Base-by-base conservation (phyloP, 2,797 vertebrate genomes). In the Darevskia mixta region DNA sequence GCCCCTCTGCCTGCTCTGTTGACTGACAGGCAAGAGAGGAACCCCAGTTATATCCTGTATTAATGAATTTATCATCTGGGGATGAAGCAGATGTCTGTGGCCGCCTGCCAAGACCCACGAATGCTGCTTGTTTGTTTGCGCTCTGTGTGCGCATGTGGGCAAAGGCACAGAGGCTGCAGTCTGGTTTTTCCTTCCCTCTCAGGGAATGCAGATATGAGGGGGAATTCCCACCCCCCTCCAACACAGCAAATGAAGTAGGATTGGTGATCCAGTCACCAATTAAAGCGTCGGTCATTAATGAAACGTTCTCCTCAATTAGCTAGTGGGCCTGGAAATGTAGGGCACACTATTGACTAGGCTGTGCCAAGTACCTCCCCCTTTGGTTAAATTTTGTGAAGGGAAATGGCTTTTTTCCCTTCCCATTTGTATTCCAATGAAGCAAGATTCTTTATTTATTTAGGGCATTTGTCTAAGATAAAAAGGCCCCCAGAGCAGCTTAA, bases 31-130 rank as follows among this genome's bases (percentile, higher is more conserved):
- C 58, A 61, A 55, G 38, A 82, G 61, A 17, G 35, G 66, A 75
- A 45, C 32, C 38, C 35, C 13, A 55, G 73, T 72, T 83, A 41
- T 69, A 69, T 58, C 32, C 64, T 43, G 35, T 55, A 69, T 41
- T 77, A 67, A 83, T 78, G 64, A 23, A 78, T 69, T 69, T 77
- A 35, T 55, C 73, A 71, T 45, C 35, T 3, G 35, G 82, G 76
- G 43, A 83, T 5, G 75, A 88, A 61, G 20, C 73, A 83, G 76
- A 83, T 84, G 66, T 61, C 9, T 32, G 75, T 82, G 64, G 73
- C 66, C 71, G 32, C 15, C 82, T 79, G 82, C 82, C 75, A 78
- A 25, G 45, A 29, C 49, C 66, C n/a, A n/a, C n/a, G 23, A 67
- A 77, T 49, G 25, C 10, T 73, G 6, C 32, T 87, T 83, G 61